phyloP scores from a whole-genome alignment of 2,113 vertebrate genomes.

The Neodon shergylaensis region DNA sequence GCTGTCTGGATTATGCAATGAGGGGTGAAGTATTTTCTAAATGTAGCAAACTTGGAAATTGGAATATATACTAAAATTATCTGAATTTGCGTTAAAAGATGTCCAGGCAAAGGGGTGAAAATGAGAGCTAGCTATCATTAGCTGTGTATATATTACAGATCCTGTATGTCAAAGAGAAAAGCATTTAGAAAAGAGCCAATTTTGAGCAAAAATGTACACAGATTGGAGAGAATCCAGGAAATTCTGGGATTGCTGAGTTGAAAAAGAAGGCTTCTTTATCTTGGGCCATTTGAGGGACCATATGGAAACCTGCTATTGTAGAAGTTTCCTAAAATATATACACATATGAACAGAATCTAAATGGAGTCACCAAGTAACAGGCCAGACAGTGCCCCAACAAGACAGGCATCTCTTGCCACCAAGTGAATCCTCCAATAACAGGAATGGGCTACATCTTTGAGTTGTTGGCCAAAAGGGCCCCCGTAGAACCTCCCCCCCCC shows the following conservation, averaged over 20 bases:
- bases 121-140: background rate
- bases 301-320: background rate
- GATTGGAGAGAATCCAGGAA: background rate
- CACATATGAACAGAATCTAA: background rate
- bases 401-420: background rate
- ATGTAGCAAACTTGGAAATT: slow-evolving; percentile 1
- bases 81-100: slow-evolving; percentile 16
- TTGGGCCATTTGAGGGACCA: background rate
- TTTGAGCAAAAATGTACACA: slow-evolving; percentile 17
- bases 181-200: background rate
- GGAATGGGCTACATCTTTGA: background rate
- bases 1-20: background rate
- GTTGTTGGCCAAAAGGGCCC: background rate
- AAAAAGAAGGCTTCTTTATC: background rate
- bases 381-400: background rate
- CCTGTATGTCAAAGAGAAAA: background rate
- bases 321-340: background rate
- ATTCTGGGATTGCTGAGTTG: slow-evolving; percentile 5
- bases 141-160: background rate
- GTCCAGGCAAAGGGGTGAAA: background rate
- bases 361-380: background rate
- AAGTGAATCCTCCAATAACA: background rate
- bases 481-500: background rate
- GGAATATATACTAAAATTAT: slow-evolving; percentile 14
- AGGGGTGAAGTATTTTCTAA: slow-evolving; percentile 3